Base-by-base conservation (phyloP, 2,797 vertebrate genomes). In the Hydrocynus forskahlii region DNA sequence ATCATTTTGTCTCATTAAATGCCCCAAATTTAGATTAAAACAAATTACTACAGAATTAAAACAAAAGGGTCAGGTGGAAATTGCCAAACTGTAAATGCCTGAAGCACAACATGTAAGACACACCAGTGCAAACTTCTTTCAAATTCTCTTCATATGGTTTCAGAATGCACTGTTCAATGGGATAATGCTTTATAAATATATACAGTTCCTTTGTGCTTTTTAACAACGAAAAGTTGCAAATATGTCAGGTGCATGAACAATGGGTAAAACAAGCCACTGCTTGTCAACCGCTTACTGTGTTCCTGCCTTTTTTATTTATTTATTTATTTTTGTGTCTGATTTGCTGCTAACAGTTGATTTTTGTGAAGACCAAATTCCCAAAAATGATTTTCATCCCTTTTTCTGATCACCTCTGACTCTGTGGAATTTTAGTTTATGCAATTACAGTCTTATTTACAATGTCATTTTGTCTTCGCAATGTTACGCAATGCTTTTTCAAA, bases 301-400 rank as follows among this genome's bases (percentile, higher is more conserved):
- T 21, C 55, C 60, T 79, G n/a, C 19, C 54, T 79, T 67, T 40
- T 83, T 63, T 84, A 84, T 84, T 86, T 86, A 81, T 86, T 86
- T 86, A 84, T 84, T 84, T 82, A 80, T 84, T 66, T 52, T 82
- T 43, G 23, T 76, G 80, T 84, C 71, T 16, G 10, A 67, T 40
- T 76, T 54, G 60, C 70, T 80, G 59, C 69, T 43, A 50, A 73
- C 6, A 7, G 73, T 40, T 57, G 67, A 50, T 57, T 83, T 45
- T 66, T 79, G 81, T 77, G 55, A 81, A 78, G 80, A 84, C 82
- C 80, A 82, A 79, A 80, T 82, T 76, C 50, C 38, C 29, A 43
- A 67, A 21, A 57, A 80, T 81, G 17, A 80, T 50, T 67, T 75
- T 73, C 25, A 40, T 52, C 23, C 17, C 62, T 43, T 45, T 48